Conservation (phyloP, 2,113 vertebrate genomes). For the Mirounga angustirostris region DNA sequence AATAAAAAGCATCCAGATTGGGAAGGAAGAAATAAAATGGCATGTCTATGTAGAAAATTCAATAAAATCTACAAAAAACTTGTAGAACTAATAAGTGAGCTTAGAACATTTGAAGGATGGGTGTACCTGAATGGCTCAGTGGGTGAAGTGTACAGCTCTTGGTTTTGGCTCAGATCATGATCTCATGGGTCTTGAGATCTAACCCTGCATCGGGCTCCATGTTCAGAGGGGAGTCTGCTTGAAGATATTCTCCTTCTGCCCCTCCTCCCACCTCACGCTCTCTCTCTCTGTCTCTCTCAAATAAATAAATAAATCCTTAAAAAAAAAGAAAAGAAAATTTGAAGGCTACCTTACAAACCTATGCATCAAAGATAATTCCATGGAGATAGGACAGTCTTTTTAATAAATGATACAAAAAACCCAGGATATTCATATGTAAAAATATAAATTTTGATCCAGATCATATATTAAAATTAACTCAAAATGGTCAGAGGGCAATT, state of each 20-base stretch:
- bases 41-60: not conserved
- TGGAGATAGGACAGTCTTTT: not conserved
- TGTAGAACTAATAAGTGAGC: not conserved
- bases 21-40: not conserved
- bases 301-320: not conserved
- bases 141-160: not conserved
- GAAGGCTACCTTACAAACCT: not conserved
- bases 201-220: not conserved
- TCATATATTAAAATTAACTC: not conserved
- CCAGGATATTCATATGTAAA: not conserved
- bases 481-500: not conserved
- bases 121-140: not conserved
- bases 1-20: not conserved
- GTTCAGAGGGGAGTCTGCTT: not conserved
- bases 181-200: not conserved
- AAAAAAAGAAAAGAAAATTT: not conserved
- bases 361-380: not conserved
- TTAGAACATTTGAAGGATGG: not conserved
- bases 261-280: not conserved
- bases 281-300: not conserved
- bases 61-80: not conserved
- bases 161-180: not conserved
- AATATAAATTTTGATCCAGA: not conserved
- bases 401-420: not conserved
- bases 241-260: not conserved